phyloP scores from a whole-genome alignment of 2,888 invertebrate genomes.

The Volucella inflata region DNA sequence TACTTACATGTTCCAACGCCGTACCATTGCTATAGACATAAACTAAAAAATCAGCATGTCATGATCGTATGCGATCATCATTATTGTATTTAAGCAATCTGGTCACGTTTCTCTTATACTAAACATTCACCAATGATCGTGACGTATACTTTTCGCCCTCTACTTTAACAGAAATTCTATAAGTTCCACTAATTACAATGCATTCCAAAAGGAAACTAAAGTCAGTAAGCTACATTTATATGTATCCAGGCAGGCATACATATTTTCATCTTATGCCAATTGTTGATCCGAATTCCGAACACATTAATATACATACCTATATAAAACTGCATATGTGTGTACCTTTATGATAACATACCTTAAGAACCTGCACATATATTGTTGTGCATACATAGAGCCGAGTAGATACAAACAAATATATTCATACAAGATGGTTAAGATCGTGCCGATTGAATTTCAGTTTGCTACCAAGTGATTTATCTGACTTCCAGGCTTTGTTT shows the following conservation, averaged over 20 bases:
- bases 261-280: slow-evolving; percentile 29
- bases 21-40: neutral
- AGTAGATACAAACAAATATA: too few species aligned
- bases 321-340: too few species aligned
- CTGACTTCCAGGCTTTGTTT: too few species aligned
- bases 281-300: slow-evolving; percentile 3
- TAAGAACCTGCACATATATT: too few species aligned
- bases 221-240: neutral
- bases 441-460: too few species aligned
- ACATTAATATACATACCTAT: neutral
- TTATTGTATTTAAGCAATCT: slow-evolving; percentile 24
- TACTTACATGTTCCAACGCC: neutral
- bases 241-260: neutral
- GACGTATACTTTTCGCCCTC: slow-evolving; percentile 35
- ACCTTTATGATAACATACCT: too few species aligned
- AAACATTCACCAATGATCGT: slow-evolving; percentile 25
- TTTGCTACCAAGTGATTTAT: too few species aligned
- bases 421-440: too few species aligned
- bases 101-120: slow-evolving; percentile 50
- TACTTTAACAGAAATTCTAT: slow-evolving; percentile 35
- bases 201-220: neutral
- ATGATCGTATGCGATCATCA: slow-evolving; percentile 36
- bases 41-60: slow-evolving; percentile 11
- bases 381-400: too few species aligned
- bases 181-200: slow-evolving; percentile 51